These are phyloP conservation scores for Rhinoraja longicauda DNA, from an alignment of 2,797 vertebrate species.

Conservation along the genomic window DNA sequence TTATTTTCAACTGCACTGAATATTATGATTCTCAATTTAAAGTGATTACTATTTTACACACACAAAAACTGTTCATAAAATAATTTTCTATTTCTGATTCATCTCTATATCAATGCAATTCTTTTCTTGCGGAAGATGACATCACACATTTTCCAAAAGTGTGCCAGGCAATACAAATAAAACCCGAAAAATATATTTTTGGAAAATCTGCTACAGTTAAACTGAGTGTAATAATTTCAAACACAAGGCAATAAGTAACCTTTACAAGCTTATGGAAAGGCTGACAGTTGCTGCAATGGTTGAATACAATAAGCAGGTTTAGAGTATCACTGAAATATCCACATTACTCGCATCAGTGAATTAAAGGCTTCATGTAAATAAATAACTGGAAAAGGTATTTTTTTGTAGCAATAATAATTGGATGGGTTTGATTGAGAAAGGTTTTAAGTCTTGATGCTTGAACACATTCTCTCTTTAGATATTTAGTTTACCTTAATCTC, in stretches of 20 bases:
- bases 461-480: neutral
- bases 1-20: neutral
- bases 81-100: neutral
- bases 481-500: slow-evolving; percentile 9
- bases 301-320: neutral
- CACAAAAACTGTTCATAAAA: neutral
- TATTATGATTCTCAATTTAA: neutral
- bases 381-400: neutral
- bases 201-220: neutral
- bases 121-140: neutral
- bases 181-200: neutral
- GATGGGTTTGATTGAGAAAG: neutral
- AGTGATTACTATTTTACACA: neutral
- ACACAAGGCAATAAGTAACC: neutral
- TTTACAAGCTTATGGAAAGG: neutral
- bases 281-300: neutral
- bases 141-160: neutral
- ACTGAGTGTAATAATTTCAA: neutral
- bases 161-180: neutral
- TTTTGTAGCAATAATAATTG: neutral
- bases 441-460: neutral
- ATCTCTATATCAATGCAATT: neutral
- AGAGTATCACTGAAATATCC: neutral
- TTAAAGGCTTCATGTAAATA: neutral
- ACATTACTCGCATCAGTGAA: neutral